Conservation (phyloP, 2,888 invertebrate genomes). For the Drosophila demipolita region DNA sequence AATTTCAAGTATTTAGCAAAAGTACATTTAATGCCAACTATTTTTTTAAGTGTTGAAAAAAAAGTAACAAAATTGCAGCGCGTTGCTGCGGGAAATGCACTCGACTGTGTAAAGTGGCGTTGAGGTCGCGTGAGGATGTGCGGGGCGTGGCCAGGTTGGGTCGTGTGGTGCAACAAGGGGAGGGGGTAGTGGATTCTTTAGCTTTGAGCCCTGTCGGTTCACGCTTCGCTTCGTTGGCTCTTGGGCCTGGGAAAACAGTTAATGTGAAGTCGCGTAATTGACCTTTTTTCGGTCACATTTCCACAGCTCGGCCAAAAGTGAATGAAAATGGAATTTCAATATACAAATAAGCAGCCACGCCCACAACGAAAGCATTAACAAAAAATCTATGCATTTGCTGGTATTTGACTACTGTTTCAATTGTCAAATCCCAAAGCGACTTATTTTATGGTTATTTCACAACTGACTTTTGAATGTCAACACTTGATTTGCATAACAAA, state of each 20-base stretch:
- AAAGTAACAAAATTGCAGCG: conserved; percentile 59
- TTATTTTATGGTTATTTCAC: conserved; percentile 46
- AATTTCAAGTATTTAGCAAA: neutral
- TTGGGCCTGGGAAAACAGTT: conserved; percentile 62
- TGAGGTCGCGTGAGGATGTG: conserved; percentile 62
- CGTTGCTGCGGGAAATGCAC: conserved; percentile 58
- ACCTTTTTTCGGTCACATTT: conserved; percentile 68
- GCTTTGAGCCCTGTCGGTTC: conserved; percentile 1
- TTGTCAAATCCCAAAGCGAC: conserved; percentile 32
- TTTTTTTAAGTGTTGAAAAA: conserved; percentile 1
- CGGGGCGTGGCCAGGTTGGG: conserved; percentile 33
- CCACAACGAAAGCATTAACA: conserved; percentile 37
- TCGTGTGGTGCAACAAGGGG: neutral
- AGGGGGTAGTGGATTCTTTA: neutral
- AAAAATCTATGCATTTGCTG: neutral
- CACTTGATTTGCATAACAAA: conserved; percentile 75
- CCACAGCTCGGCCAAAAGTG: conserved; percentile 28
- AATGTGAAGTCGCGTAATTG: conserved; percentile 68
- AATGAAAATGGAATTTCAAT: conserved; percentile 55
- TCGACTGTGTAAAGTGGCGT: conserved; percentile 72
- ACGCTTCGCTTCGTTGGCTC: conserved; percentile 47
- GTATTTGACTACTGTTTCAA: conserved; percentile 33
- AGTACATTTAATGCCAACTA: neutral
- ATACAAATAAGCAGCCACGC: conserved; percentile 43
- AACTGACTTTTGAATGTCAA: conserved; percentile 47